Evolutionary conservation across 2,797 vertebrate species (phyloP), one percentile per base, ranked within the genome.

Genomic region (Silurus aristotelis): DNA sequence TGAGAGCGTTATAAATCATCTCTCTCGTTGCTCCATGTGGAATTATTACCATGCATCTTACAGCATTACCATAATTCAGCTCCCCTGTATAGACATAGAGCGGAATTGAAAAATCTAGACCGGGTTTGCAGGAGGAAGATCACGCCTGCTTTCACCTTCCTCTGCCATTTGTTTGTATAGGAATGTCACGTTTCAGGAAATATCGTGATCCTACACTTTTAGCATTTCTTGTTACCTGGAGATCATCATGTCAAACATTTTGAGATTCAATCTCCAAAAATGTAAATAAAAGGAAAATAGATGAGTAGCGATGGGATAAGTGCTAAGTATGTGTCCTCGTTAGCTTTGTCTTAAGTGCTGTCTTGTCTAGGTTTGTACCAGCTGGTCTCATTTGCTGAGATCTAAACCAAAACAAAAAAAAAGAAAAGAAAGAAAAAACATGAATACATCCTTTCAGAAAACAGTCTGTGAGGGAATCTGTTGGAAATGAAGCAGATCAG

Each of bases 1-100:
- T 90, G 94, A 95, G 95, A 94, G 93, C 92, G 92, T 86, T 92
- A 96, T 97, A 96, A 97, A 97, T 97, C 95, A 97, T 96, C 91
- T 94, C 80, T 91, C 88, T 86, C 90, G 48, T 91, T 91, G 88
- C 88, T 90, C 92, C 92, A 89, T 68, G 81, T 92, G 89, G 87
- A 91, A 92, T 94, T 95, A 93, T 79, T 90, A 91, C 93, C 90
- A 88, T 90, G 89, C 82, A 91, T 92, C 93, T 93, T 94, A 94
- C 92, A 94, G 96, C 92, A 90, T 94, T 94, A 94, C 81, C 86
- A 85, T 85, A 82, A 86, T 86, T 67, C 64, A 71, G n/a, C 19
- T 14, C 64, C 27, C 9, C 70, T 78, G 55, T 63, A 52, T 52
- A 52, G 73, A 55, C 71, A 46, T 85, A 84, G 67, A 87, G 83